Percentiles rank a stretch among this genome's conserved stretches.
Conservation (phyloP, 2,113 vertebrate species). For the Callionymus lyra region DNA sequence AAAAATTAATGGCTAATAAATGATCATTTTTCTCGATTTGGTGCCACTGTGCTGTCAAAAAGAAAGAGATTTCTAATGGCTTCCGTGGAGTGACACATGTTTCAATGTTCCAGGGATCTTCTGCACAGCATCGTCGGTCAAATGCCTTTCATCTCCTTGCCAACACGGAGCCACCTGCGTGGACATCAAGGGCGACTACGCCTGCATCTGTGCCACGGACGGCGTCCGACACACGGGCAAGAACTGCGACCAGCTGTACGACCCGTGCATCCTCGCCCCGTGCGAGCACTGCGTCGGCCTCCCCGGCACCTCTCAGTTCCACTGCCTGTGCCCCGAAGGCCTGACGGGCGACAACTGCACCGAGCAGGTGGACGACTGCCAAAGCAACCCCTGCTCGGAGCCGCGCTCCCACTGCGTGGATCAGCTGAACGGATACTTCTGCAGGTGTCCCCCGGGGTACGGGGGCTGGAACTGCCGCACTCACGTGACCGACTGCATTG, state of each 20-base stretch:
- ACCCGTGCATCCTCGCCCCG: constrained; percentile 56
- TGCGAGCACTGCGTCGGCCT: constrained; percentile 62
- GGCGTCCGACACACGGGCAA: constrained; percentile 63
- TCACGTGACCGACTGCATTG: constrained; percentile 57
- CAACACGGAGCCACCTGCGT: constrained; percentile 73
- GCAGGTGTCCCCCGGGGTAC: constrained; percentile 63
- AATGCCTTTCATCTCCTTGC: constrained; percentile 74
- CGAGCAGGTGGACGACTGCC: constrained; percentile 51
- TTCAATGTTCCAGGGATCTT: constrained; percentile 48
- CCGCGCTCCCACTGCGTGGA: constrained; percentile 60
- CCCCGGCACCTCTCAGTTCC: constrained; percentile 53
- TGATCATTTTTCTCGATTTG: background rate
- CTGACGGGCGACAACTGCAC: constrained; percentile 55
- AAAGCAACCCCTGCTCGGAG: constrained; percentile 62
- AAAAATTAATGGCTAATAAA: background rate
- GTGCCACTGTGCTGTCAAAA: background rate
- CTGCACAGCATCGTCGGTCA: constrained; percentile 50
- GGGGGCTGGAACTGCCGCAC: constrained; percentile 56
- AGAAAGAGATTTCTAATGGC: background rate
- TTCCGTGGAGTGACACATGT: too few relatives aligned
- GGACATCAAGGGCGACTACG: constrained; percentile 65
- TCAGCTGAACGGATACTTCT: constrained; percentile 57
- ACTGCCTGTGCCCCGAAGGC: constrained; percentile 62
- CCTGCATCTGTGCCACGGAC: constrained; percentile 64
- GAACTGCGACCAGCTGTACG: constrained; percentile 68